A percentile compares a stretch with the other conserved stretches of the same genome.
Evolutionary conservation across 2,113 vertebrate genomes (phyloP).

Genomic region (Triplophysa rosa): DNA sequence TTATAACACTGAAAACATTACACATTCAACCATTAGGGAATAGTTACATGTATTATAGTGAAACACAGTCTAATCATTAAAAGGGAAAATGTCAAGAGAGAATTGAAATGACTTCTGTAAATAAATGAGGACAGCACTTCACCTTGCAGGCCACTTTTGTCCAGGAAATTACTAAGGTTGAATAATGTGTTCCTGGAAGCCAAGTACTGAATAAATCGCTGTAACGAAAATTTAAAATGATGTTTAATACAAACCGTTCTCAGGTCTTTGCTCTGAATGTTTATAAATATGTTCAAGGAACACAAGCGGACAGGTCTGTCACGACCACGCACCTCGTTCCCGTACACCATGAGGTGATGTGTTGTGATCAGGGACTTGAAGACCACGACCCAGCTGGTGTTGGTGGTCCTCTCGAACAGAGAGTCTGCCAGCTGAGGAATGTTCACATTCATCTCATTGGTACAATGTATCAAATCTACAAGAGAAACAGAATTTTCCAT

Average conservation of each 20-base stretch:
- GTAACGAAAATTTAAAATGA: constrained; percentile 56
- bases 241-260: background rate
- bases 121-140: constrained; percentile 55
- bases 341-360: constrained; percentile 98
- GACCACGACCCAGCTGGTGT: constrained; percentile 98
- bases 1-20: background rate
- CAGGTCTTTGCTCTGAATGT: background rate
- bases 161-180: constrained; percentile 99
- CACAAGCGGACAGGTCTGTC: background rate
- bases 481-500: constrained; percentile 16
- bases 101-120: background rate
- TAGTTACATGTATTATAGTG: too few species aligned
- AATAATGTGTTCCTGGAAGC: constrained; percentile 98
- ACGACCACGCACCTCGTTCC: constrained; percentile 85
- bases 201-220: constrained; percentile 99
- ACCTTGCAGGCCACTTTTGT: constrained; percentile 98
- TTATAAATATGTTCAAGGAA: background rate
- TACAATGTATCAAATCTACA: constrained; percentile 95
- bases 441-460: constrained; percentile 98
- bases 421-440: constrained; percentile 98
- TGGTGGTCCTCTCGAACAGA: constrained; percentile 93
- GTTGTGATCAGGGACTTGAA: constrained; percentile 98
- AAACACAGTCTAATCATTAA: too few species aligned
- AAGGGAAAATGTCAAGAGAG: too few species aligned
- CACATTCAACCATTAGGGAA: background rate